Percentiles rank a stretch among this genome's conserved stretches.
Evolutionary conservation across 2,888 invertebrate genomes (phyloP).

Genomic region (Entomobrya multifasciata): DNA sequence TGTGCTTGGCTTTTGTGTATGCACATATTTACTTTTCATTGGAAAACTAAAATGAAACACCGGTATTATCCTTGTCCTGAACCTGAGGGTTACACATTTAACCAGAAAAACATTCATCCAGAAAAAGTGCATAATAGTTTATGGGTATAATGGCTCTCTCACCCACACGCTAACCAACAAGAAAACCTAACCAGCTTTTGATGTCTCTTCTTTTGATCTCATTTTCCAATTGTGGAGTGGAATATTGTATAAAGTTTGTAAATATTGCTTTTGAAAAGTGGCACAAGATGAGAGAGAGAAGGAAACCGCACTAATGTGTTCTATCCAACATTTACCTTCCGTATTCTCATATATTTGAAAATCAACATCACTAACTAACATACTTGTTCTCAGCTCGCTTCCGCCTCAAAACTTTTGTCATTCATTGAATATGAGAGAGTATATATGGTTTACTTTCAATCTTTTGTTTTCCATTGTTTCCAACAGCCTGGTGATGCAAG

Average conservation of each 20-base stretch:
- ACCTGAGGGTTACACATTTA: neutral
- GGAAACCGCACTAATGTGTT: constrained; percentile 36
- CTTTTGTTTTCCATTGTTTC: constrained; percentile 40
- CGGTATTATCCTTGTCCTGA: constrained; percentile 1
- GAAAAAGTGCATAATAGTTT: neutral
- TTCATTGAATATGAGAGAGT: constrained; percentile 18
- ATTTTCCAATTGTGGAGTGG: neutral
- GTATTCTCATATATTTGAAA: neutral
- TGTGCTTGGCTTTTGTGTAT: neutral
- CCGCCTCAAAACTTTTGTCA: constrained; percentile 34
- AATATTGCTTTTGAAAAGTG: constrained; percentile 17
- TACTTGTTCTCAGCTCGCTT: neutral
- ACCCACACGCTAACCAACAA: too few species aligned
- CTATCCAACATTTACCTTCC: neutral
- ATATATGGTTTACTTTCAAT: constrained; percentile 35
- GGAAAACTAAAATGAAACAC: constrained; percentile 5
- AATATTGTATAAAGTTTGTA: neutral
- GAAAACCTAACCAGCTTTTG: too few species aligned
- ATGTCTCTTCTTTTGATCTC: neutral
- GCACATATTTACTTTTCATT: constrained; percentile 4
- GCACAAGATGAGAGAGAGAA: neutral
- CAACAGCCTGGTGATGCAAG: neutral
- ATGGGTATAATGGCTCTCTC: too few species aligned
- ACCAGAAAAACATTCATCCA: neutral
- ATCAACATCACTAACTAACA: neutral